A percentile compares a stretch with the other conserved stretches of the same genome.
Conservation (phyloP, 2,113 vertebrate genomes). For the Apodemus sylvaticus region DNA sequence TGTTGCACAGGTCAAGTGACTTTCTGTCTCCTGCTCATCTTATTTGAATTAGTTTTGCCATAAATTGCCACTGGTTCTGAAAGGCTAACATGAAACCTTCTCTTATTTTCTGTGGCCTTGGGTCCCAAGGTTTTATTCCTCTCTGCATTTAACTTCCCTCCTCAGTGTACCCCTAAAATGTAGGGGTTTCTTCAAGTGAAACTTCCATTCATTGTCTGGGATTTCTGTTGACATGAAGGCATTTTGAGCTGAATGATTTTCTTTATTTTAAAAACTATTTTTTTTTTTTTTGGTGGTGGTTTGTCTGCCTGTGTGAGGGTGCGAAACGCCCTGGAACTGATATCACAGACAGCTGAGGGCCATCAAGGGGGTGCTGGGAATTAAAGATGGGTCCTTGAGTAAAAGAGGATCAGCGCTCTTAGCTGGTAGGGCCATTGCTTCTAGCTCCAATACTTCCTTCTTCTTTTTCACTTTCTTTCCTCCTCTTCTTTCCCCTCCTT, state of each 20-base stretch:
- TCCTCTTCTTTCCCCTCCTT: not conserved
- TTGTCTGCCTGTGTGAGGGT: not conserved
- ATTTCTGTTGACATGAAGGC: not conserved
- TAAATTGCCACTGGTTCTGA: not conserved
- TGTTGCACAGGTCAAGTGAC: not conserved
- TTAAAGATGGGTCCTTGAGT: not conserved
- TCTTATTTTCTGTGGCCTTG: not conserved
- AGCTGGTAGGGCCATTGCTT: not conserved
- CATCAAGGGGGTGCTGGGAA: not conserved
- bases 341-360: not conserved
- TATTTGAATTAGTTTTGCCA: conserved; percentile 1
- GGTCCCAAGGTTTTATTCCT: not conserved
- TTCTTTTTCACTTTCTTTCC: not conserved
- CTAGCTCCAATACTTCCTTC: not conserved
- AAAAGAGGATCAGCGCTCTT: not conserved
- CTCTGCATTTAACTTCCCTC: not conserved
- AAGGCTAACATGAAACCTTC: not conserved
- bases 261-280: not conserved
- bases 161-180: not conserved
- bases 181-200: not conserved
- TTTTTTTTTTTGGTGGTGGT: not conserved
- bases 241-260: not conserved
- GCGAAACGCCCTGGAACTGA: too few species aligned
- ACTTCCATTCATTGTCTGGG: not conserved
- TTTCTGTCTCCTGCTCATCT: not conserved